Evolutionary conservation across 2,113 vertebrate genomes (phyloP).

Genomic region (Mesitornis unicolor): DNA sequence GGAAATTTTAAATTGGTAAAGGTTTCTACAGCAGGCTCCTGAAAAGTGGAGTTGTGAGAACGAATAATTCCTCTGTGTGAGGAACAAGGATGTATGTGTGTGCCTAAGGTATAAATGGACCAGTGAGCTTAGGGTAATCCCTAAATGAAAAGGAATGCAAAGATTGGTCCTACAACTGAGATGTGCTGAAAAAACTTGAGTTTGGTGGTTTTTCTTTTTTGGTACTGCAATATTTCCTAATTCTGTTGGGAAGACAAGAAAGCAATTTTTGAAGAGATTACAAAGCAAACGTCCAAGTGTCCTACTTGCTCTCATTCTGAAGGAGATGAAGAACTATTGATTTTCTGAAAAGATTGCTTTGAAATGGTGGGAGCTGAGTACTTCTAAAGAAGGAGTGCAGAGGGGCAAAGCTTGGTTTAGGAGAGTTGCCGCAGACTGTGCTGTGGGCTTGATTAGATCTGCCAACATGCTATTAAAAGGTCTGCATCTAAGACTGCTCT

Average conservation of each 20-base stretch:
- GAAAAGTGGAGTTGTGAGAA: background rate
- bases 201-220: background rate
- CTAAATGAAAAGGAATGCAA: constrained; percentile 33
- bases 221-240: constrained; percentile 53
- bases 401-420: constrained; percentile 45
- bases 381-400: constrained; percentile 36
- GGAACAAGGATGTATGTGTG: background rate
- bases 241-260: constrained; percentile 62
- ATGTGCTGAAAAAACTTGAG: background rate
- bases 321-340: constrained; percentile 70
- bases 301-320: constrained; percentile 60
- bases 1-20: background rate
- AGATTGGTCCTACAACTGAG: constrained; percentile 5
- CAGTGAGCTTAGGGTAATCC: constrained; percentile 9
- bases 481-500: background rate
- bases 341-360: constrained; percentile 68
- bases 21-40: background rate
- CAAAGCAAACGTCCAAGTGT: constrained; percentile 62
- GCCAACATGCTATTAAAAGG: constrained; percentile 46
- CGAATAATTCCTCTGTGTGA: background rate
- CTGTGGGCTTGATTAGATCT: constrained; percentile 57
- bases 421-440: background rate
- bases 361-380: constrained; percentile 56
- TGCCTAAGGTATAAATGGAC: constrained; percentile 36
- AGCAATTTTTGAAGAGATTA: constrained; percentile 68